A percentile compares a stretch with the other conserved stretches of the same genome.
phyloP scores from a whole-genome alignment of 2,888 invertebrate genomes.

The Seira sanloemensis region DNA sequence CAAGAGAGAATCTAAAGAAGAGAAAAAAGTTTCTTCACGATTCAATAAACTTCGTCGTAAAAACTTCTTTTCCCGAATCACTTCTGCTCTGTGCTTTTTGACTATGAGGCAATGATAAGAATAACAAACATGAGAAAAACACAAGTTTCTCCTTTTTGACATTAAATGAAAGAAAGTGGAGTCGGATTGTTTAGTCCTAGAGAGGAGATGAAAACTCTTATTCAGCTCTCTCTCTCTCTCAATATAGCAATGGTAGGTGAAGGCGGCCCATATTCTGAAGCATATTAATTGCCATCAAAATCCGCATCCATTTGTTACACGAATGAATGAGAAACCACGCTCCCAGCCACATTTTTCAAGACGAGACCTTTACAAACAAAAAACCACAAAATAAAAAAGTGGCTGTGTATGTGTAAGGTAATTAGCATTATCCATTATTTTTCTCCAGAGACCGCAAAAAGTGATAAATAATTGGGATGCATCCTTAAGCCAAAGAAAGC shows the following conservation, averaged over 20 bases:
- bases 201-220: neutral
- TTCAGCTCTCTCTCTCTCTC: no score
- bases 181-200: neutral
- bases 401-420: conserved; percentile 19
- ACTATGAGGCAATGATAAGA: conserved; percentile 3
- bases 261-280: neutral
- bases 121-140: conserved; percentile 17
- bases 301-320: neutral
- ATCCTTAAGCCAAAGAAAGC: neutral
- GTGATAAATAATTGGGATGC: conserved; percentile 48
- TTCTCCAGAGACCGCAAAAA: conserved; percentile 36
- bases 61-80: neutral
- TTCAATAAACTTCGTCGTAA: conserved; percentile 1
- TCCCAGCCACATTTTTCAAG: neutral
- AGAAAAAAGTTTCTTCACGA: conserved; percentile 18
- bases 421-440: conserved; percentile 44
- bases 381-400: neutral
- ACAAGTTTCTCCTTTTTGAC: neutral
- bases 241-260: neutral
- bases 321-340: neutral
- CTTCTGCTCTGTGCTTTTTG: conserved; percentile 8
- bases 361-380: no score
- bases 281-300: conserved; percentile 20
- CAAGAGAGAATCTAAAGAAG: neutral
- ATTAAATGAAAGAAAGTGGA: conserved; percentile 10